Evolutionary conservation across 2,888 invertebrate species (phyloP).

Genomic region (Leucania comma): DNA sequence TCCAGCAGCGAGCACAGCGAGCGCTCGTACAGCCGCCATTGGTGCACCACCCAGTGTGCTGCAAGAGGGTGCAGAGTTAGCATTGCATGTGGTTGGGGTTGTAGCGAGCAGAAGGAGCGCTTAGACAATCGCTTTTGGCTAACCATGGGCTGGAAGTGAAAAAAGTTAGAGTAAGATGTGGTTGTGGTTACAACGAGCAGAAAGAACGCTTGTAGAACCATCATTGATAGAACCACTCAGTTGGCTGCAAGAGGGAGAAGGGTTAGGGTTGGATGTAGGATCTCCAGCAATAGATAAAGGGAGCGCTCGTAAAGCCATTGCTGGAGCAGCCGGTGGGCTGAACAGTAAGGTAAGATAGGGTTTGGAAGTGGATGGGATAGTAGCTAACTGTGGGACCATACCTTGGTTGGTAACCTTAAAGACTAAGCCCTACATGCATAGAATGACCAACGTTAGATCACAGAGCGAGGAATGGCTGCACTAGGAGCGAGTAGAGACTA

Average conservation of each 20-base stretch:
- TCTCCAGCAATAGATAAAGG: too few relatives aligned
- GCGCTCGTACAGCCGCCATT: constrained; percentile 88
- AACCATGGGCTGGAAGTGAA: too few relatives aligned
- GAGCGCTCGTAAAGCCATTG: too few relatives aligned
- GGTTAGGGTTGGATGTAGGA: too few relatives aligned
- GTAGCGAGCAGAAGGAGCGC: neutral
- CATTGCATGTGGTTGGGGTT: neutral
- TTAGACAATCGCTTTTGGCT: too few relatives aligned
- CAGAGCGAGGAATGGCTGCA: neutral
- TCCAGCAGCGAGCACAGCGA: constrained; percentile 86
- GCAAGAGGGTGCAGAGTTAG: constrained; percentile 48
- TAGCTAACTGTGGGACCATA: neutral
- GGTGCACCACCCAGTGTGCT: constrained; percentile 87
- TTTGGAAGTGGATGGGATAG: neutral
- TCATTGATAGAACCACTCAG: too few relatives aligned
- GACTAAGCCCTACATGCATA: neutral
- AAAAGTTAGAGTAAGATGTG: too few relatives aligned
- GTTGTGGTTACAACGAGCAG: too few relatives aligned
- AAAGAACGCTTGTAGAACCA: too few relatives aligned
- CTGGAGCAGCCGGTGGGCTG: too few relatives aligned
- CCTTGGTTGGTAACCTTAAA: neutral
- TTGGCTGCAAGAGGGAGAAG: too few relatives aligned
- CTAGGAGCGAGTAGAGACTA: neutral
- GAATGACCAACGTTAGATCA: neutral
- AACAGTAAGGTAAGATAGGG: neutral